These are phyloP conservation scores for Pectinophora gossypiella DNA, from an alignment of 1,140 invertebrate species.

Conservation along the genomic window DNA sequence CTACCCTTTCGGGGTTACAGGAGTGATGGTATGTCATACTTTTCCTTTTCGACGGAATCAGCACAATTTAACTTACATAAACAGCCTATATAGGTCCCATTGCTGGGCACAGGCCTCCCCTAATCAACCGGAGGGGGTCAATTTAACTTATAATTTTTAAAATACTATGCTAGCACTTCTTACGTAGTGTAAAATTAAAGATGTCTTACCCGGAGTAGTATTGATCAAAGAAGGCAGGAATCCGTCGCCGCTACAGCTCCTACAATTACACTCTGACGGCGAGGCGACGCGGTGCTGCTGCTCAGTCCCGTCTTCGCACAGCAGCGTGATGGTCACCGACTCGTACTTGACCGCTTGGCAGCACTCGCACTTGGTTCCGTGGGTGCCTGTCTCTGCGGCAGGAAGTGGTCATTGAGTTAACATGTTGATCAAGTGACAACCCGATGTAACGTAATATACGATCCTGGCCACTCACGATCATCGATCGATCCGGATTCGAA, in stretches of 20 bases:
- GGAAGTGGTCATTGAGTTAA: background rate
- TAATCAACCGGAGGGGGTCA: no score
- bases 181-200: no score
- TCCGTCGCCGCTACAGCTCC: slow-evolving; percentile 54
- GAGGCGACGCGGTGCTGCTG: slow-evolving; percentile 69
- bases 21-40: no score
- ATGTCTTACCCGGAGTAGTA: no score
- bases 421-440: background rate
- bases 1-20: no score
- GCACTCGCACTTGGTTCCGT: slow-evolving; percentile 77
- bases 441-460: background rate
- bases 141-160: no score
- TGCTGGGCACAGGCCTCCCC: no score
- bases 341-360: slow-evolving; percentile 75
- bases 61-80: no score
- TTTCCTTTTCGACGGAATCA: no score
- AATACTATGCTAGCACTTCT: no score
- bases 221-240: no score
- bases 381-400: slow-evolving; percentile 66
- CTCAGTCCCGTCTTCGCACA: slow-evolving; percentile 74
- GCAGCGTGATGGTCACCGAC: slow-evolving; percentile 61
- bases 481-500: background rate
- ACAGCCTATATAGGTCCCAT: no score
- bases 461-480: slow-evolving; percentile 12
- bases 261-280: slow-evolving; percentile 75